Evolutionary conservation across 2,113 vertebrate genomes (phyloP), one percentile per base, ranked within the genome.

Genomic region (Mormyrus iriodes): DNA sequence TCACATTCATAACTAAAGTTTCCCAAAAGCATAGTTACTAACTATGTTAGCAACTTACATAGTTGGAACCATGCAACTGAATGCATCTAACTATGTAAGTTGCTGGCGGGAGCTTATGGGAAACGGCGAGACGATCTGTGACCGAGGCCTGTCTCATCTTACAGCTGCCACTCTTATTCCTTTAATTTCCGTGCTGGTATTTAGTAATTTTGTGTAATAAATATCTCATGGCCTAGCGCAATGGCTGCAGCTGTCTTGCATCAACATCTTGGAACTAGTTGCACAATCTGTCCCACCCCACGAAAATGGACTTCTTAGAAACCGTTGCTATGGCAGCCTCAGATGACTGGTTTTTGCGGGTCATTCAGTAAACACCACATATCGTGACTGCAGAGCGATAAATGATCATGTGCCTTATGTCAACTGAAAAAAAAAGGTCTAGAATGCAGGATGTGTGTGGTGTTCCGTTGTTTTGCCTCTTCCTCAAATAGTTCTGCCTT

Each of bases 161-260:
- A 19, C 51, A 19, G 51, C 13, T 53, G 85, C 24, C 27, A 39
- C 13, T 51, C 13, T 35, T 35, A 10, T 24, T 9, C 46, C 84
- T 27, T 27, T 83, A 19, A 19, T 53, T 17, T 53, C 51, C 27
- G 0, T 49, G 51, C 85, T 55, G 85, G 85, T 52, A 24, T 86
- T 87, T 87, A 61, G 53, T 65, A 46, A 87, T 31, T 53, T 53
- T 87, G 53, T 24, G 86, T 46, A 46, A 87, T 87, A 87, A 61
- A 53, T 24, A 27, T 65, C 65, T 35, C 19, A 31, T 65, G 27
- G 55, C 53, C 5, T 3, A 55, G 85, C 35, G 35, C 35, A 87
- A n/a, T 24, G 35, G 39, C 31, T 61, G 35, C 15, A 61, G 86
- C 52, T 65, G 52, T 61, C 86, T 87, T 46, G 3, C 39, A 46